Evolutionary conservation across 2,113 vertebrate species (phyloP), one percentile per base, ranked within the genome.

Genomic region (Delphinapterus leucas): DNA sequence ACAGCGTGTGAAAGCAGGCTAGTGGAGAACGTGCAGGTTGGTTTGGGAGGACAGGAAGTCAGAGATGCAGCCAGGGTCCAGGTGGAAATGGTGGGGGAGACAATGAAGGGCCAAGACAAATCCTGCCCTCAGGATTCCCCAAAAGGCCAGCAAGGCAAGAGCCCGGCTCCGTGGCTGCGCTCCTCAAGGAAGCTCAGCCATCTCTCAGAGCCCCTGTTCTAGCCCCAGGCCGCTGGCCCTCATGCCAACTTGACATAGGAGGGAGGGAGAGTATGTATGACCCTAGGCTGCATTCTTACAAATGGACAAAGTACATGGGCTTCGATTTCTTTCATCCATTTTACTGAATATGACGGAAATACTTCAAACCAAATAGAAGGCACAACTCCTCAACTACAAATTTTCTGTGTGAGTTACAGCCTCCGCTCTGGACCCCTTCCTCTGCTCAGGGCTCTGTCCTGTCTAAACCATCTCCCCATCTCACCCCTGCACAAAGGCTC

Each of bases 121-220:
- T n/a, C 20, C 4, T 79, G 53, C 5, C 28, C 23, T 80, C n/a
- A 10, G 55, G 7, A 41, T 80, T 79, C 38, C 23, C 5, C 21
- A 6, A 85, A 89, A 17, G 10, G 26, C 13, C 5, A 38, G 68
- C 60, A 21, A 65, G n/a, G 47, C 1, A 47, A 71, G 76, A 60
- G 2, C 20, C 26, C 4, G 20, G 0, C 11, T 5, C 4, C 2
- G 5, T 10, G 3, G 3, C 26, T 20, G 1, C 44, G 26, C 33
- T 68, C 20, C 21, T 67, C 9, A 9, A 68, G 58, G 47, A 28
- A 31, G 2, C 41, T 26, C 47, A 36, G 11, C 3, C 1, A 31
- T 20, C 7, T 3, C 20, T 44, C 10, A n/a, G 31, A 31, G 18
- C 3, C 44, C 44, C 23, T 74, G 38, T 36, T 14, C 41, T 6